phyloP scores from a whole-genome alignment of 2,797 vertebrate genomes.

The Anableps anableps region DNA sequence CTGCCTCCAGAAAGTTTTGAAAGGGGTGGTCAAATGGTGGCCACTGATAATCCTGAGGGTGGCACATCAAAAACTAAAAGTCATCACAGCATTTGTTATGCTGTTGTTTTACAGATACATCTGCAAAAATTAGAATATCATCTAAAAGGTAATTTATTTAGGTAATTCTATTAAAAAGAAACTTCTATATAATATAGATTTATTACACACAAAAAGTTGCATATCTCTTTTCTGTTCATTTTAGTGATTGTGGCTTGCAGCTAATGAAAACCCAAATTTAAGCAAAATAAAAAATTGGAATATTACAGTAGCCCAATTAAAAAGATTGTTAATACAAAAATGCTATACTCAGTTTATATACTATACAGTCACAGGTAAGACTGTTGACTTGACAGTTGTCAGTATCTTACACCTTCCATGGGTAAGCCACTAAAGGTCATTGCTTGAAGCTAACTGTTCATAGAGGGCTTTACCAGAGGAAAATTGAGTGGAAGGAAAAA shows the following conservation, averaged over 20 bases:
- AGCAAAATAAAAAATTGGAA: neutral
- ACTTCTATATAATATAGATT: neutral
- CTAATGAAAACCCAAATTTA: neutral
- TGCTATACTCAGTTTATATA: neutral
- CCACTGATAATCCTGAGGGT: neutral
- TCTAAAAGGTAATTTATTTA: neutral
- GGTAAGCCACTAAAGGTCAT: neutral
- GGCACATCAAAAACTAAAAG: neutral
- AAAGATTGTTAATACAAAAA: neutral
- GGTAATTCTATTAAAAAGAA: neutral
- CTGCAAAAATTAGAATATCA: neutral
- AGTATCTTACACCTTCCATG: neutral
- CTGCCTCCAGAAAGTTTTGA: neutral
- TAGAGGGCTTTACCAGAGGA: neutral
- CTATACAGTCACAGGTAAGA: neutral
- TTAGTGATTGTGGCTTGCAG: neutral
- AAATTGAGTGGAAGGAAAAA: conserved; percentile 1
- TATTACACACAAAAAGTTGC: neutral
- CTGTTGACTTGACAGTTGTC: neutral
- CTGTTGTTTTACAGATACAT: neutral
- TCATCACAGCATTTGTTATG: neutral
- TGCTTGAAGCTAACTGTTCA: neutral
- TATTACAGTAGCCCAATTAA: neutral
- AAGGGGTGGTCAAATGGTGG: neutral
- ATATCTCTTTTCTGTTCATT: neutral